Evolutionary conservation across 2,888 invertebrate species (phyloP).

Genomic region (Meganola albula): DNA sequence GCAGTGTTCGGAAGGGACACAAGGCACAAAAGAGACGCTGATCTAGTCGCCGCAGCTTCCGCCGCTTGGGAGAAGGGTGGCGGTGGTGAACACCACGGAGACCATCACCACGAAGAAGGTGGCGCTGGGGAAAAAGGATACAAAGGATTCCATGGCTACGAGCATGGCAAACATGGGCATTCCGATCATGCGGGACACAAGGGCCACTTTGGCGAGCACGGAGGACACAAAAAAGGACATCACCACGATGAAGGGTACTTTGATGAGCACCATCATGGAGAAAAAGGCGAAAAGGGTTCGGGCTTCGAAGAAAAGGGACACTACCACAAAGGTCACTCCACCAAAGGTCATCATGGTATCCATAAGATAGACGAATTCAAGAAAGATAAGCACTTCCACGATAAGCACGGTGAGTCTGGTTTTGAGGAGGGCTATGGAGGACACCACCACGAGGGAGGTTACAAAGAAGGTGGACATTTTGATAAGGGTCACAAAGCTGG

Average conservation of each 20-base stretch:
- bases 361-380: conserved; percentile 91
- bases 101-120: conserved; percentile 80
- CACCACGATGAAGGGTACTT: conserved; percentile 82
- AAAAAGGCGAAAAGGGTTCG: conserved; percentile 80
- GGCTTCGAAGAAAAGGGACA: conserved; percentile 79
- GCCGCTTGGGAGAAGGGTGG: conserved; percentile 74
- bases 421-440: conserved; percentile 89
- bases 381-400: conserved; percentile 91
- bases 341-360: conserved; percentile 89
- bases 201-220: conserved; percentile 78
- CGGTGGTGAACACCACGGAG: conserved; percentile 79
- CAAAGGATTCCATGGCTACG: conserved; percentile 81
- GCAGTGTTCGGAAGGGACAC: conserved; percentile 68
- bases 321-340: conserved; percentile 89
- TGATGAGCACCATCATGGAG: conserved; percentile 79
- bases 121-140: conserved; percentile 83
- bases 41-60: conserved; percentile 73
- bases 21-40: conserved; percentile 60
- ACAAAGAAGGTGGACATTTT: conserved; percentile 87
- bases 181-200: conserved; percentile 81
- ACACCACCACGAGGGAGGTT: conserved; percentile 85
- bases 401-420: conserved; percentile 88
- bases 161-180: conserved; percentile 83
- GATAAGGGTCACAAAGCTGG: conserved; percentile 88
- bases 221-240: conserved; percentile 80